Base-by-base conservation (phyloP, 2,888 invertebrate genomes). In the Andrena dorsata region DNA sequence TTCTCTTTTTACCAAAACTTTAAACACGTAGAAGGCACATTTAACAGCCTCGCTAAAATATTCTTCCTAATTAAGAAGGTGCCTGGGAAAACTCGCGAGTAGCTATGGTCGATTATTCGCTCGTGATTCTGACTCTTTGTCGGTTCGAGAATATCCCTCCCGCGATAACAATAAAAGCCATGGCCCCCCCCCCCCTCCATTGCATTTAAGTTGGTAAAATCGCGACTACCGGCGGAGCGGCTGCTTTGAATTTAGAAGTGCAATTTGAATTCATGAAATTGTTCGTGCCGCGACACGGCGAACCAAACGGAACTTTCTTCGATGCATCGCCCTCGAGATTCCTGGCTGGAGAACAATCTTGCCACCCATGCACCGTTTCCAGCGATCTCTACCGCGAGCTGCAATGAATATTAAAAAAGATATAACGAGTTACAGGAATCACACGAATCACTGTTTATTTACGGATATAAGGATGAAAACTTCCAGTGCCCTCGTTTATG, bases 151-250 rank as follows among this genome's bases (percentile, higher is more conserved):
- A 47, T 72, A 76, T 58, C 61, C 10, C 32, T 20, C 60, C 28
- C 60, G 66, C 68, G 75, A 78, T 78, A 78, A 78, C 76, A 69
- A 76, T 78, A 63, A 78, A 75, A 68, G 61, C 41, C 51, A 13
- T 8, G 3, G 7, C 26, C 20, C 28, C 61, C 32, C n/a, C n/a
- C n/a, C n/a, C n/a, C n/a, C n/a, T n/a, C n/a, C 63, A 35, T 78
- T 78, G 63, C 78, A 49, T 74, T 77, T 66, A 66, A 77, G 41
- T 49, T 41, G 74, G 20, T 26, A 13, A 74, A 66, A 77, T 49
- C 65, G 49, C 60, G 66, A 23, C 28, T 10, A 13, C 53, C 8
- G 10, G 35, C 2, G 51, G 41, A 28, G 35, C 13, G 3, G 20
- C 8, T 60, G 69, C 76, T 49, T 51, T 41, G 76, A 76, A 79